These are phyloP conservation scores for Caerostris darwini DNA, from an alignment of 1,140 invertebrate species.

Conservation along the genomic window DNA sequence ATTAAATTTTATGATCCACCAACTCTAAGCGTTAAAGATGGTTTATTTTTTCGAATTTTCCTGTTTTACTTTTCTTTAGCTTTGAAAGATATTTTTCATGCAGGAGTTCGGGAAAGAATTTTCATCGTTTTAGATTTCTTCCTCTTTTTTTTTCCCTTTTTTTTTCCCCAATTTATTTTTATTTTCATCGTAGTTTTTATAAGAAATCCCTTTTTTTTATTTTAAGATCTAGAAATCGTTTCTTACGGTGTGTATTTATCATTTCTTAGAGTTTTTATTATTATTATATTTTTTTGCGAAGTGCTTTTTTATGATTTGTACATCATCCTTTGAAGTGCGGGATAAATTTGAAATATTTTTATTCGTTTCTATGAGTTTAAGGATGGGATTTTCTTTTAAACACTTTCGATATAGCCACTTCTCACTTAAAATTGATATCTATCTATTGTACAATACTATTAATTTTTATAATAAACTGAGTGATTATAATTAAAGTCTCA, in stretches of 20 bases:
- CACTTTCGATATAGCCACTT: too few relatives aligned
- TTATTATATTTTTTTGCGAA: not conserved
- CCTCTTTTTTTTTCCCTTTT: too few relatives aligned
- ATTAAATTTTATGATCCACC: slow-evolving; percentile 58
- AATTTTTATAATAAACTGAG: too few relatives aligned
- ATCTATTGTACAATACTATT: too few relatives aligned
- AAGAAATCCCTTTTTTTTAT: not conserved
- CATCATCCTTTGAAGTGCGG: not conserved
- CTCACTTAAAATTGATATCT: too few relatives aligned
- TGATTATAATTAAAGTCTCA: too few relatives aligned
- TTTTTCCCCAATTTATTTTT: slow-evolving; percentile 37
- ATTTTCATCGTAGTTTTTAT: slow-evolving; percentile 26
- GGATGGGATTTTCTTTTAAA: not conserved
- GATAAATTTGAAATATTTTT: not conserved
- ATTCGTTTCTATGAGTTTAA: not conserved
- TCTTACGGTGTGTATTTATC: not conserved
- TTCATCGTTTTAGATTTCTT: slow-evolving; percentile 38
- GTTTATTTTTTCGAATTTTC: slow-evolving; percentile 3
- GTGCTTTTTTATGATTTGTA: not conserved
- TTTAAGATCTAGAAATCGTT: not conserved
- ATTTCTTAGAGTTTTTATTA: not conserved
- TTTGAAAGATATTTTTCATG: not conserved
- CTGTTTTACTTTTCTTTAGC: not conserved
- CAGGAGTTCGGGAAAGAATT: slow-evolving; percentile 15
- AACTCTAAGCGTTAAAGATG: slow-evolving; percentile 19